A percentile compares a stretch with the other conserved stretches of the same genome.
These are phyloP conservation scores for Heliothis peltigera DNA, from an alignment of 2,888 invertebrate species.

Conservation along the genomic window DNA sequence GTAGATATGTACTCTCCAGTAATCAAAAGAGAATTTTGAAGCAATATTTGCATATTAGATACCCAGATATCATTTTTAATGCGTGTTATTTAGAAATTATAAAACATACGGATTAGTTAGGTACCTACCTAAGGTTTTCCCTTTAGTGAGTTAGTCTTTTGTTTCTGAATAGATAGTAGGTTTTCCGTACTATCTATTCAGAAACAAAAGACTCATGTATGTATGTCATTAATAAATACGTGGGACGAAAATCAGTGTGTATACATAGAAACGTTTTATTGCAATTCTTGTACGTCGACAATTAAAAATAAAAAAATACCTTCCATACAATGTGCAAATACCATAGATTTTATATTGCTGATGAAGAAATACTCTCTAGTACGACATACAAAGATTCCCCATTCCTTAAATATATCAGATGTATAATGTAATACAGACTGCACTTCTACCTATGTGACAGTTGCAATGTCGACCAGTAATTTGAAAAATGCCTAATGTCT, in stretches of 20 bases:
- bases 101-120: no score
- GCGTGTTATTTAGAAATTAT: not conserved
- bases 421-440: constrained; percentile 25
- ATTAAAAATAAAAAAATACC: constrained; percentile 4
- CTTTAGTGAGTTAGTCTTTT: no score
- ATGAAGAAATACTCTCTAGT: constrained; percentile 41
- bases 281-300: not conserved
- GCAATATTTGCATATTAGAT: not conserved
- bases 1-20: not conserved
- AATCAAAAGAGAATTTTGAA: not conserved
- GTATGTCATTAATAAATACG: not conserved
- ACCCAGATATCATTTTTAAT: not conserved
- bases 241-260: constrained; percentile 2
- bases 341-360: constrained; percentile 19
- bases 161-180: no score
- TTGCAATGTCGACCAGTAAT: constrained; percentile 5
- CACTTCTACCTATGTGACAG: constrained; percentile 5
- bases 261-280: constrained; percentile 8
- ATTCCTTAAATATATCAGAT: constrained; percentile 4
- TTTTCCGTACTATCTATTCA: no score
- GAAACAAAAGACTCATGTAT: not conserved
- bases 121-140: no score
- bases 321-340: constrained; percentile 23
- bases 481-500: constrained; percentile 28
- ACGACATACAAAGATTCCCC: constrained; percentile 15